These are phyloP conservation scores for Erythrocercus mccallii DNA, from an alignment of 2,113 vertebrate species.

Conservation along the genomic window DNA sequence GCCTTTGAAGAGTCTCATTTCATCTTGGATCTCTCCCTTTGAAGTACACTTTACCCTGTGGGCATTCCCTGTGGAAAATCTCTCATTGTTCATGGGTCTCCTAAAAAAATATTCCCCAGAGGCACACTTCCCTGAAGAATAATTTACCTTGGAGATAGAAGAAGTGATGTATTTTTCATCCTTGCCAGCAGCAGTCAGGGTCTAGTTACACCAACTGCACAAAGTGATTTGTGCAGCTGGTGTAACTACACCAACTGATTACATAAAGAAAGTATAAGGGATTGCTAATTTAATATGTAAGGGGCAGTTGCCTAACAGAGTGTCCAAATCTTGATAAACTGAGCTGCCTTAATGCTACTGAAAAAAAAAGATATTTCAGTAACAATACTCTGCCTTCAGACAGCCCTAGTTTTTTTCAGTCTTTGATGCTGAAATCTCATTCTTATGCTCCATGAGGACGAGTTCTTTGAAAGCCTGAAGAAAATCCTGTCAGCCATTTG, in stretches of 20 bases:
- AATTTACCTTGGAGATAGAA: constrained; percentile 46
- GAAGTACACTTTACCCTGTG: constrained; percentile 55
- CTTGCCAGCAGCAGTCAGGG: constrained; percentile 48
- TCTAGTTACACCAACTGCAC: constrained; percentile 15
- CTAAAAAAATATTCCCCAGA: constrained; percentile 58
- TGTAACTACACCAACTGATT: not conserved
- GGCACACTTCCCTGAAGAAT: constrained; percentile 53
- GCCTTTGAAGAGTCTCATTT: constrained; percentile 66
- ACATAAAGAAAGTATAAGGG: not conserved
- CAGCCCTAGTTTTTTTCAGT: not conserved
- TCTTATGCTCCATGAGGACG: not conserved
- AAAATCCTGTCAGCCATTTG: constrained; percentile 20
- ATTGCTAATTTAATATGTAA: not conserved
- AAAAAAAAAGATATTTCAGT: not conserved
- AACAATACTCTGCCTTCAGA: not conserved
- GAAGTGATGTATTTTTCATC: constrained; percentile 59
- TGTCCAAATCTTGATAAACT: constrained; percentile 20
- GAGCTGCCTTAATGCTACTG: not conserved
- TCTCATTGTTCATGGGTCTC: constrained; percentile 58
- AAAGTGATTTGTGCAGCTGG: not conserved
- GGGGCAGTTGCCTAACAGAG: not conserved
- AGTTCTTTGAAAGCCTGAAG: not conserved
- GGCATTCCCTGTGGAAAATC: constrained; percentile 61
- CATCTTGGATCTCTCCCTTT: constrained; percentile 59
- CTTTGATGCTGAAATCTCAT: not conserved